Evolutionary conservation across 2,888 invertebrate genomes (phyloP).

Genomic region (Cancer borealis): DNA sequence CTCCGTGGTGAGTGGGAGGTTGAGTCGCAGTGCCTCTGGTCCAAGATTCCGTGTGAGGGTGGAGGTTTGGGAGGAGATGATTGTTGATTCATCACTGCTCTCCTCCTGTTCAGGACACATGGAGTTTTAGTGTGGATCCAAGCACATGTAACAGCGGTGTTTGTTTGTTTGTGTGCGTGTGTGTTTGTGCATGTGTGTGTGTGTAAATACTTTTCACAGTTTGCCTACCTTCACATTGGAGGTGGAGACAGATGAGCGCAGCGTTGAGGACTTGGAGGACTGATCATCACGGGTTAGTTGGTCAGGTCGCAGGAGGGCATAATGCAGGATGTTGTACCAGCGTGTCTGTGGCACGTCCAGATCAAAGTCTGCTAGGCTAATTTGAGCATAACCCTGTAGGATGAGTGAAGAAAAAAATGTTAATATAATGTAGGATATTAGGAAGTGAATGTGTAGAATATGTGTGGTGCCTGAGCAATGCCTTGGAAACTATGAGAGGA

Average conservation of each 20-base stretch:
- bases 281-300: conserved; percentile 72
- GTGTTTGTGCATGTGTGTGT: neutral
- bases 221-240: conserved; percentile 79
- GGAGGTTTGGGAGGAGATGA: conserved; percentile 97
- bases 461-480: neutral
- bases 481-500: neutral
- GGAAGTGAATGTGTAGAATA: neutral
- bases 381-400: conserved; percentile 94
- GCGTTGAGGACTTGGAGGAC: conserved; percentile 74
- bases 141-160: neutral
- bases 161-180: neutral
- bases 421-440: neutral
- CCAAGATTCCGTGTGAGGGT: conserved; percentile 91
- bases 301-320: conserved; percentile 74
- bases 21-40: conserved; percentile 76
- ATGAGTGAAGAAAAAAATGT: neutral
- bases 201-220: neutral
- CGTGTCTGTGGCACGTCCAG: conserved; percentile 89
- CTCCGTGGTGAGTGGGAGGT: conserved; percentile 73
- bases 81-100: conserved; percentile 97
- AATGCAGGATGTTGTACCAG: conserved; percentile 94
- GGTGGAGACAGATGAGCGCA: conserved; percentile 84
- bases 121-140: neutral
- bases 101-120: conserved; percentile 85
- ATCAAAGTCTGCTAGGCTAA: conserved; percentile 96